Conservation (phyloP, 2,888 invertebrate genomes). For the Busseola fusca region DNA sequence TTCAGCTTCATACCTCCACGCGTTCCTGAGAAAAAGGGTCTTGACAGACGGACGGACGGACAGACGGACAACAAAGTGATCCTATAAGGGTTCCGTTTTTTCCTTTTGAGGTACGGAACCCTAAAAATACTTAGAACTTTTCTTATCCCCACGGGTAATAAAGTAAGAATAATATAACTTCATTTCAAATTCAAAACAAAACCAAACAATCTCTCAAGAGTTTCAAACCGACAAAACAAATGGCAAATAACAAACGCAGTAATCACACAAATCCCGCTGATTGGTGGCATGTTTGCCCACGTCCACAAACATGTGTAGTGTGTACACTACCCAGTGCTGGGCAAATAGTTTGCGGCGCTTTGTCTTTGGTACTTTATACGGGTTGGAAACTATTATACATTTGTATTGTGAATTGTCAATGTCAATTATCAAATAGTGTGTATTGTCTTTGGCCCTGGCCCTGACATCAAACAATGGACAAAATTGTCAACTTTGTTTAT, state of each 20-base stretch:
- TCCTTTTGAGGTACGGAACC: no score
- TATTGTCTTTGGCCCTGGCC: no score
- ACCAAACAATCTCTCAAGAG: constrained; percentile 6
- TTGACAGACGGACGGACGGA: no score
- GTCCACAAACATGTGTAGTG: constrained; percentile 49
- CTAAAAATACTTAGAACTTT: no score
- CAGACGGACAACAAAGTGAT: no score
- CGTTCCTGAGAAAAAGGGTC: no score
- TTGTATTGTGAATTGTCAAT: no score
- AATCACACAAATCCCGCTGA: constrained; percentile 59
- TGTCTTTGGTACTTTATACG: constrained; percentile 36
- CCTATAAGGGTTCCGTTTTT: no score
- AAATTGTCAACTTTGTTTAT: no score
- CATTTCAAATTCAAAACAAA: constrained; percentile 31
- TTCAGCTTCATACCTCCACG: no score
- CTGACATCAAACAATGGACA: no score
- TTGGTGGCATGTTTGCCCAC: constrained; percentile 59
- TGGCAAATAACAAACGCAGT: constrained; percentile 50
- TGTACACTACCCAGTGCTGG: constrained; percentile 55
- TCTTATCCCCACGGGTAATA: not conserved
- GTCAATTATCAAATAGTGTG: no score
- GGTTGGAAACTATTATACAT: not conserved
- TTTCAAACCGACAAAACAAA: constrained; percentile 27
- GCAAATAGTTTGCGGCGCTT: constrained; percentile 60
- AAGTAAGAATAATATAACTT: not conserved